Conservation (phyloP, 2,113 vertebrate species). For the Romanogobio albipinnatus region DNA sequence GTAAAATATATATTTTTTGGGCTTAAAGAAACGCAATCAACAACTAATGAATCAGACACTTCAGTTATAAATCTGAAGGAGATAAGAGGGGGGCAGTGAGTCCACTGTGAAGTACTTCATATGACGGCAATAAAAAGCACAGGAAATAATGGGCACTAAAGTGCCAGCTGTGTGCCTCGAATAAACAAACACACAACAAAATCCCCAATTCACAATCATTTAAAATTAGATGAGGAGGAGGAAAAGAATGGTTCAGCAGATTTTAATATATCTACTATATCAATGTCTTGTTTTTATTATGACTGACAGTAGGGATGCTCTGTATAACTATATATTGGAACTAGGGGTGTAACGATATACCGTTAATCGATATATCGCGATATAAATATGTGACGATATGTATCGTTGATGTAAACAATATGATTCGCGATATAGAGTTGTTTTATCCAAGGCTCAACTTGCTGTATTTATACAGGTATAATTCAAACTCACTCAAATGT, state of each 20-base stretch:
- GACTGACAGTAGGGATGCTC: not conserved
- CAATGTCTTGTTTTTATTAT: not conserved
- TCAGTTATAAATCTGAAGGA: not conserved
- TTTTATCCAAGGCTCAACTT: too few species aligned
- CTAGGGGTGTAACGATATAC: too few species aligned
- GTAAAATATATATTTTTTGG: not conserved
- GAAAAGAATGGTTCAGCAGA: not conserved
- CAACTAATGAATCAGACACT: not conserved
- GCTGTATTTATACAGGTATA: too few species aligned
- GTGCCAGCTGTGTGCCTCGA: not conserved
- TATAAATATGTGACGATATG: too few species aligned
- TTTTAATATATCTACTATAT: not conserved
- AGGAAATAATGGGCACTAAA: slow-evolving; percentile 2
- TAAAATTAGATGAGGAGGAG: not conserved
- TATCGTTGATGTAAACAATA: too few species aligned
- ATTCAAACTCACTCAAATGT: too few species aligned
- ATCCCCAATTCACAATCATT: not conserved
- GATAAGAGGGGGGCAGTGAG: not conserved
- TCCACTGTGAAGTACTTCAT: not conserved
- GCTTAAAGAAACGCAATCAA: slow-evolving; percentile 11
- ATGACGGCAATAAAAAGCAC: not conserved
- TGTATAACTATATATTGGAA: not conserved
- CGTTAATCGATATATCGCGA: too few species aligned
- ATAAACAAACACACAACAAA: not conserved
- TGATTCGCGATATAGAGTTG: too few species aligned